A percentile compares a stretch with the other conserved stretches of the same genome.
phyloP scores from a whole-genome alignment of 2,797 vertebrate species.

The Acropternis orthonyx region DNA sequence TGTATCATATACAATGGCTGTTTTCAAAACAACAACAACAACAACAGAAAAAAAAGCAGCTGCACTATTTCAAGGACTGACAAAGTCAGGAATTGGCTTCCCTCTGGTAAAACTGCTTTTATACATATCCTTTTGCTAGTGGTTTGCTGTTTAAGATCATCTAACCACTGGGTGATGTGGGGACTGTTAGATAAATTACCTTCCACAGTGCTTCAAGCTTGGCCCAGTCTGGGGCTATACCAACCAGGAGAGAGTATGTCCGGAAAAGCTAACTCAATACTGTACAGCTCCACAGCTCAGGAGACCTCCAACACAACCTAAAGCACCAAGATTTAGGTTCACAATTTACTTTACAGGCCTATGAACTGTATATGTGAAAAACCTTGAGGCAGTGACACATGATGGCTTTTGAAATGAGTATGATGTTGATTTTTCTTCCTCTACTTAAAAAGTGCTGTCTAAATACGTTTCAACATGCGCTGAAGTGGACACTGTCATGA shows the following conservation, averaged over 20 bases:
- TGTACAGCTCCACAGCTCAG: not conserved
- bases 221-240: not conserved
- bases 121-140: not conserved
- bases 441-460: not conserved
- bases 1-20: not conserved
- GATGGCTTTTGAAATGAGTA: not conserved
- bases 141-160: not conserved
- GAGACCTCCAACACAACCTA: not conserved
- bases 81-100: not conserved
- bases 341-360: not conserved
- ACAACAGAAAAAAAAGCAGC: not conserved
- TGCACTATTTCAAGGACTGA: not conserved
- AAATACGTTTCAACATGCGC: not conserved
- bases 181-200: not conserved
- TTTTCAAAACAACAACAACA: too few relatives aligned
- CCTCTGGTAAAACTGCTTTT: not conserved
- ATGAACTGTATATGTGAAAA: not conserved
- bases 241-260: not conserved
- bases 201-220: not conserved
- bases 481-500: not conserved
- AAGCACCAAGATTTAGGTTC: not conserved
- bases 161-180: accelerated
- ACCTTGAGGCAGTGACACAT: not conserved
- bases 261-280: not conserved
- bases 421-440: not conserved